Base-by-base conservation (phyloP, 2,888 invertebrate species). In the Drymonia ruficornis region DNA sequence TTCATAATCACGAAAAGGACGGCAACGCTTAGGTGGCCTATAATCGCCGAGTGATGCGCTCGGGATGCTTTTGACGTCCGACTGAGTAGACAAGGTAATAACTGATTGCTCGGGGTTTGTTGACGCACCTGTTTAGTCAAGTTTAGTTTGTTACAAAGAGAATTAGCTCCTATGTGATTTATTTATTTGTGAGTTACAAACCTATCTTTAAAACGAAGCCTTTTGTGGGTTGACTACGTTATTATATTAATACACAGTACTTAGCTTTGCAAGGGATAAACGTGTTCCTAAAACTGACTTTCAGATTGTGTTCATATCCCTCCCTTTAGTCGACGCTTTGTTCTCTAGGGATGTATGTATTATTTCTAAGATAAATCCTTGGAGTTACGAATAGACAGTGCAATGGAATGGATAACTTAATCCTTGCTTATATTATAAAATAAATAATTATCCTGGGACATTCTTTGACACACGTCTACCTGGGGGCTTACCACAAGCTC, bases 271-370 rank as follows among this genome's bases (percentile, higher is more conserved):
- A 19, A 12, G 13, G 13, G 43, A 43, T 43, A 43, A 43, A 43
- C 12, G 19, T 13, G 19, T 43, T 43, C 19, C 49, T 46, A 50
- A 56, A 46, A 46, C 52, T 36, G 31, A 38, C 46, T 29, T 18
- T 18, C 34, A 45, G 55, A 52, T 59, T 59, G 52, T 55, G 68
- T 66, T 65, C 53, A 50, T 62, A 62, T 62, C 63, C 64, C 60
- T 67, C 68, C 70, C 74, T 71, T 70, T 67, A 75, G 68, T 61
- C 63, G 60, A 59, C 70, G 76, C 78, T 79, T 81, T 78, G 80
- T 82, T 76, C 80, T 64, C 68, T 28, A 51, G 68, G 68, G 75
- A 76, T 64, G 64, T 71, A 69, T 82, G 76, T 82, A 82, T 82
- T 75, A 82, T 82, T 82, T 66, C 74, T 78, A 57, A 80, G 76